Percentiles rank a stretch among this genome's conserved stretches.
Evolutionary conservation across 2,113 vertebrate species (phyloP).

Genomic region (Chinchilla lanigera): DNA sequence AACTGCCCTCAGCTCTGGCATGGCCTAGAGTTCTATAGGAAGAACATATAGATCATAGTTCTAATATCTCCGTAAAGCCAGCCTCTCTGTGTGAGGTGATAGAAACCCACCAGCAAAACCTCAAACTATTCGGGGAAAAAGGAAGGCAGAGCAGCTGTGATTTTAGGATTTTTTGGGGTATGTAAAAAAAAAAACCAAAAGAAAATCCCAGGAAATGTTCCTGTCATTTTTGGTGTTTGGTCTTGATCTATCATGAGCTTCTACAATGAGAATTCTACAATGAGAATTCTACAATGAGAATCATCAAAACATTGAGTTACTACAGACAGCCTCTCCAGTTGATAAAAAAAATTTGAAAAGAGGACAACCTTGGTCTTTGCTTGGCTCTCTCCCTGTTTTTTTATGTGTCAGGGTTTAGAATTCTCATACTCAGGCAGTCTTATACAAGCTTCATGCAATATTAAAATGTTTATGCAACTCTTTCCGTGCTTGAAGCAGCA

Average conservation of each 20-base stretch:
- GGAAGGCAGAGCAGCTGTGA: slow-evolving; percentile 15
- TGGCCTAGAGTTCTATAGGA: background rate
- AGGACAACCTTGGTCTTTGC: slow-evolving; percentile 69
- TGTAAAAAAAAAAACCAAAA: background rate
- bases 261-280: slow-evolving; percentile 68
- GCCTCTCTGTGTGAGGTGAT: background rate
- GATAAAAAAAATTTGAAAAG: slow-evolving; percentile 59
- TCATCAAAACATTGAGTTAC: slow-evolving; percentile 71
- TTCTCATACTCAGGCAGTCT: slow-evolving; percentile 86
- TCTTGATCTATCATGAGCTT: slow-evolving; percentile 63
- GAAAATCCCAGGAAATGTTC: background rate
- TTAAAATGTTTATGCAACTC: slow-evolving; percentile 88
- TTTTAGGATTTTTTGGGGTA: slow-evolving; percentile 16
- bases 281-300: slow-evolving; percentile 71
- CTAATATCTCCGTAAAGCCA: background rate
- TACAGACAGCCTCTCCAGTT: slow-evolving; percentile 63
- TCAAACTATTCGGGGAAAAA: background rate
- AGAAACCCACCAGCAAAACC: slow-evolving; percentile 52
- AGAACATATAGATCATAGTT: background rate
- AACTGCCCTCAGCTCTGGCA: background rate
- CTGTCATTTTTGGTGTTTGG: slow-evolving; percentile 61
- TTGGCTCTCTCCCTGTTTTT: slow-evolving; percentile 64
- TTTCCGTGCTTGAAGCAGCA: slow-evolving; percentile 84
- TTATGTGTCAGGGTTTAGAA: slow-evolving; percentile 82
- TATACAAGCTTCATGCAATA: slow-evolving; percentile 88